Evolutionary conservation across 1,140 invertebrate genomes (phyloP).

Genomic region (Hydropsyche tenuis): DNA sequence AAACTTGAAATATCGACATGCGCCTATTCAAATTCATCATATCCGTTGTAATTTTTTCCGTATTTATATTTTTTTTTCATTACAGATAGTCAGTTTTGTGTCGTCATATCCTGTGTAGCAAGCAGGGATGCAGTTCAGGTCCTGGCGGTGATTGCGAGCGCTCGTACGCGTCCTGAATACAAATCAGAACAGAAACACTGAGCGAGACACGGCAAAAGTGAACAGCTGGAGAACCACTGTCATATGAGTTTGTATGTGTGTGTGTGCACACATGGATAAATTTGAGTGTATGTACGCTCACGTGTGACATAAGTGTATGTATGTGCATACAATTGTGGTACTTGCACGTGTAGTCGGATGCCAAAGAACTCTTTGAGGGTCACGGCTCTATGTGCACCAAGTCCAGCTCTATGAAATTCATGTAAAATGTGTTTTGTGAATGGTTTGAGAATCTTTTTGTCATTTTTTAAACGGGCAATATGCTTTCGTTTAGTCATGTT

Average conservation of each 20-base stretch:
- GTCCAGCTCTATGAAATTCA: too few relatives aligned
- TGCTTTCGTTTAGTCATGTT: too few relatives aligned
- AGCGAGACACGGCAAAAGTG: conserved; percentile 4
- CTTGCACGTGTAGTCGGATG: background rate
- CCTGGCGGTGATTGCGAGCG: conserved; percentile 35
- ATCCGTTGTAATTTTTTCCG: too few relatives aligned
- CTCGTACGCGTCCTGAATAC: conserved; percentile 26
- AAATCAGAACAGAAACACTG: conserved; percentile 21
- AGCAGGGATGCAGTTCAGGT: conserved; percentile 34
- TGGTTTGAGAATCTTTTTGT: too few relatives aligned
- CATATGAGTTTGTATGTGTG: background rate
- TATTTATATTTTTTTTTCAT: background rate
- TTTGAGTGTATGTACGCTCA: too few relatives aligned
- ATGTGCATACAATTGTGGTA: too few relatives aligned
- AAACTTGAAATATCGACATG: too few relatives aligned
- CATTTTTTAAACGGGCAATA: too few relatives aligned
- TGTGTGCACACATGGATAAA: too few relatives aligned
- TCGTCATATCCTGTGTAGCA: conserved; percentile 12
- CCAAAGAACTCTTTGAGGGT: conserved; percentile 29
- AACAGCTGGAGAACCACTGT: conserved; percentile 27
- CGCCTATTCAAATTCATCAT: too few relatives aligned
- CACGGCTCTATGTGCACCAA: conserved; percentile 10
- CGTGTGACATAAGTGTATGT: too few relatives aligned
- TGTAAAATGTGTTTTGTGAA: background rate
- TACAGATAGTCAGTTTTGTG: conserved; percentile 5